These are phyloP conservation scores for Megaceryle torquata DNA, from an alignment of 2,113 vertebrate species.

Conservation along the genomic window DNA sequence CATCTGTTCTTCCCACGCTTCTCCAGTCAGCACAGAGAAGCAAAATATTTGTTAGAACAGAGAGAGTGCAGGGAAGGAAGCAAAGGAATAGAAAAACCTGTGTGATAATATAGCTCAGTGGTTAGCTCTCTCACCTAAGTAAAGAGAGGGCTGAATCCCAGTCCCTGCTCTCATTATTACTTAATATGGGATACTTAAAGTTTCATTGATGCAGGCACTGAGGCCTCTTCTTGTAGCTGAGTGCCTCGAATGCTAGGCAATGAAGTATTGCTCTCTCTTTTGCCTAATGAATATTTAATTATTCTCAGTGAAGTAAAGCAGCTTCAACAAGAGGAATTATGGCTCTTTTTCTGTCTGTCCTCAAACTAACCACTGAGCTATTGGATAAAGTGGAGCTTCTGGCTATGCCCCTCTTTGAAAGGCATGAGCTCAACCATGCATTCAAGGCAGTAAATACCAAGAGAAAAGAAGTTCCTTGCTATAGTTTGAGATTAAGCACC, in stretches of 20 bases:
- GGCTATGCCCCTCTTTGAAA: background rate
- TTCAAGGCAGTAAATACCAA: background rate
- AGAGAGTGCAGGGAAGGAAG: background rate
- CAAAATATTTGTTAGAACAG: background rate
- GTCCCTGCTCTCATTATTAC: conserved; percentile 46
- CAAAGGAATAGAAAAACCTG: background rate
- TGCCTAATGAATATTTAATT: conserved; percentile 56
- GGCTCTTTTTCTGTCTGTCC: background rate
- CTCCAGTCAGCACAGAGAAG: background rate
- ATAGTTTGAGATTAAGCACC: background rate
- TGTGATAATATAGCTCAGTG: background rate
- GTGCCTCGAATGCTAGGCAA: background rate
- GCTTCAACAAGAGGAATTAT: conserved; percentile 17
- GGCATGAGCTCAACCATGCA: background rate
- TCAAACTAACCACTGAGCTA: background rate
- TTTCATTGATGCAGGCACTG: background rate
- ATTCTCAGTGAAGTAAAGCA: conserved; percentile 15
- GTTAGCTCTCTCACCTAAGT: conserved; percentile 11
- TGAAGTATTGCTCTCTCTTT: conserved; percentile 36
- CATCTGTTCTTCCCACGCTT: background rate
- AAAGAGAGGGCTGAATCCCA: conserved; percentile 14
- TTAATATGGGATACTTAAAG: conserved; percentile 61
- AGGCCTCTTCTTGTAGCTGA: conserved; percentile 18
- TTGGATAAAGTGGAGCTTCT: background rate
- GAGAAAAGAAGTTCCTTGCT: background rate